Conservation (phyloP, 2,888 invertebrate species). For the Pseudococcus viburni region DNA sequence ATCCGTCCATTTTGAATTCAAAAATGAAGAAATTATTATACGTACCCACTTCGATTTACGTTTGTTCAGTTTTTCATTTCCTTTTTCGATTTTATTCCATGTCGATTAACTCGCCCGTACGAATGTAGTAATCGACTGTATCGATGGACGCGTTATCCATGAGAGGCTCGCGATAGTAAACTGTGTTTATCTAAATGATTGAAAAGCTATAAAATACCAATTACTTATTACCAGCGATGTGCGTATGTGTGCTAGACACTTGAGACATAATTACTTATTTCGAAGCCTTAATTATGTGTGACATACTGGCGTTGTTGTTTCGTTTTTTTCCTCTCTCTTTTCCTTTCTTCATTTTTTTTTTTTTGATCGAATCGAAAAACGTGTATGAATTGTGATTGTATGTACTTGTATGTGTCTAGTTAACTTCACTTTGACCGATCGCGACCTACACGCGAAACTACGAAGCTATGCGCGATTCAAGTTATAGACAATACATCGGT, state of each 20-base stretch:
- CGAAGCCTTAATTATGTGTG: not conserved
- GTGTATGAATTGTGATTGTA: no score
- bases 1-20: not conserved
- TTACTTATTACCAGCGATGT: conserved; percentile 77
- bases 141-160: not conserved
- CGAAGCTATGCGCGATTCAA: no score
- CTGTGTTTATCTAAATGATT: not conserved
- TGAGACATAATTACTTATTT: not conserved
- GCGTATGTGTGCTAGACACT: not conserved
- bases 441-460: no score
- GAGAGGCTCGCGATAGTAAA: not conserved
- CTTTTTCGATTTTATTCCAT: not conserved
- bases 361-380: not conserved
- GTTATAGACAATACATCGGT: no score
- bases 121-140: not conserved
- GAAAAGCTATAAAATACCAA: conserved; percentile 72
- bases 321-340: not conserved
- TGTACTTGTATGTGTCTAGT: no score
- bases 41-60: no score
- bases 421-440: no score
- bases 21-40: no score
- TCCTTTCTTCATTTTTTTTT: not conserved
- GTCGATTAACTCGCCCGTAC: not conserved
- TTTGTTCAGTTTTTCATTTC: not conserved
- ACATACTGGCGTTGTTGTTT: not conserved